These are phyloP conservation scores for Amazona guildingii DNA, from an alignment of 2,113 vertebrate species.

Conservation along the genomic window DNA sequence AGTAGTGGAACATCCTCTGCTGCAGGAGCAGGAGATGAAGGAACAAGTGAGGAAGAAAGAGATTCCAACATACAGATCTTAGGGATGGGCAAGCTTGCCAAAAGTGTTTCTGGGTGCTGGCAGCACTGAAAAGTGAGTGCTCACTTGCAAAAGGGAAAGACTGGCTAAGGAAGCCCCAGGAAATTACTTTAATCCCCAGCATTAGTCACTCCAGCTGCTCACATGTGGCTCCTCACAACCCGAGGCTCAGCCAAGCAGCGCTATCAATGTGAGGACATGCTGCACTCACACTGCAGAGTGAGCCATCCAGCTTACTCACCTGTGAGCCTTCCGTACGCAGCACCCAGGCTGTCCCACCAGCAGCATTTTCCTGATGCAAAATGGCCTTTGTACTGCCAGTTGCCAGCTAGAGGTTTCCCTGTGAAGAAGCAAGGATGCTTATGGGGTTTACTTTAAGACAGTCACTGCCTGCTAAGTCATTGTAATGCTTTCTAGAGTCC, in stretches of 20 bases:
- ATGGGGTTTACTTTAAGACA: neutral
- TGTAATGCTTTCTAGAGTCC: neutral
- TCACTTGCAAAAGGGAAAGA: rapidly evolving
- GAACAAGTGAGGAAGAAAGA: neutral
- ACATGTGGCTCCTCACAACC: neutral
- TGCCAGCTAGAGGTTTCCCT: neutral
- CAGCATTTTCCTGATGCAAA: neutral
- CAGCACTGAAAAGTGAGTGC: neutral
- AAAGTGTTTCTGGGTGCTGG: neutral
- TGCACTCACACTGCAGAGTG: neutral
- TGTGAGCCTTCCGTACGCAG: neutral
- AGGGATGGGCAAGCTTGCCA: neutral
- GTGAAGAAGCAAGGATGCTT: neutral
- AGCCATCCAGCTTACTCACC: neutral
- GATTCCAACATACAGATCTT: neutral
- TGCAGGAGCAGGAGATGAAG: neutral
- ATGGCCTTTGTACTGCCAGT: rapidly evolving
- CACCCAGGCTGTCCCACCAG: rapidly evolving
- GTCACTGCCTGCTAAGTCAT: neutral
- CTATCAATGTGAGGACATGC: rapidly evolving
- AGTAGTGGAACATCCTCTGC: neutral
- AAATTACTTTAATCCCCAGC: neutral
- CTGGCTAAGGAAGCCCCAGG: neutral
- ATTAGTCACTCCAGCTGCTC: neutral
- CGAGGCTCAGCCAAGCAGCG: neutral